Base-by-base conservation (phyloP, 2,888 invertebrate species). In the Hanleya hanleyi region DNA sequence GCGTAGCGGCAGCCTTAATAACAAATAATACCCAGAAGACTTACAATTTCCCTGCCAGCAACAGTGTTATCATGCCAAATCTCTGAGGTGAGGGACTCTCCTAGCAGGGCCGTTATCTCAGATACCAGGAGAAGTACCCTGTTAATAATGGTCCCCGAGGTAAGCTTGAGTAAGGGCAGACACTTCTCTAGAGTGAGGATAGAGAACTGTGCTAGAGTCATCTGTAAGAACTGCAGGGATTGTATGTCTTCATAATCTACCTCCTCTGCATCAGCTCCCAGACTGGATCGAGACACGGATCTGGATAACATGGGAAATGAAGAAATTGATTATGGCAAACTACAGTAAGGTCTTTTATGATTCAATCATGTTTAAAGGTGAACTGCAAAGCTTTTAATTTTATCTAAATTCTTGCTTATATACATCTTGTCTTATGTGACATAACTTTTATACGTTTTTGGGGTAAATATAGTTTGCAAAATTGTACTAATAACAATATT, bases 171-270 rank as follows among this genome's bases (percentile, higher is more conserved):
- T 33, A 83, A 73, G 0, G 86, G 87, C 22, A 88, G 73, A 0
- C 83, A 74, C 66, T 80, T 84, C 74, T 86, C 84, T 62, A 88
- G 72, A 33, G 86, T 77, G n/a, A 77, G 72, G n/a, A 85, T 76
- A 75, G 86, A 86, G 77, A 85, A 86, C 79, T 89, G 88, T 6
- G 88, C 87, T 15, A 87, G 73, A 9, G 87, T 85, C 78, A 89
- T 82, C 82, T 89, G 90, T 38, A 84, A 77, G 71, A 82, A 83
- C 76, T 88, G 87, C 22, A 88, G 77, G 12, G 83, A 77, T 4
- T 81, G 83, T 64, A 81, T 81, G 49, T 89, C 88, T 22, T 87
- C 87, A 36, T 83, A 69, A 75, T 89, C 87, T 29, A 83, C 80
- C 66, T 85, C 84, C 47, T 86, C 86, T 41, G 73, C 71, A 22